Evolutionary conservation across 2,113 vertebrate genomes (phyloP), one percentile per base, ranked within the genome.

Genomic region (Ranitomeya imitator): DNA sequence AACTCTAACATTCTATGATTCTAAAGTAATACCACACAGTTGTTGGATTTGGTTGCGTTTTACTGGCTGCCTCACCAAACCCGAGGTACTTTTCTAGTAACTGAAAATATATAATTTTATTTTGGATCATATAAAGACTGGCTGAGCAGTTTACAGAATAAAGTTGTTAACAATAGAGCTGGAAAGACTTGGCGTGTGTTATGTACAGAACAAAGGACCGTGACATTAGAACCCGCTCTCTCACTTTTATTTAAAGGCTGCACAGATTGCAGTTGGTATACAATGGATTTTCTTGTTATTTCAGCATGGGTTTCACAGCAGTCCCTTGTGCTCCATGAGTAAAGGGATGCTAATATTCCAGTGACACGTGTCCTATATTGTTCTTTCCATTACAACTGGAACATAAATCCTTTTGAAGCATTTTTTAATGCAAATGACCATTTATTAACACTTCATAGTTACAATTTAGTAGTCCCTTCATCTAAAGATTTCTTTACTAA

Each of bases 281-380:
- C 55, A 86, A 86, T 78, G 65, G 59, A 65, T 78, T 61, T 79
- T 73, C 26, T 52, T 86, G 79, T 86, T 76, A 74, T 85, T 85
- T 86, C 57, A 86, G 57, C 85, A 86, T 79, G 74, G 12, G 21
- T 79, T 79, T 79, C 81, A 83, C 77, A 83, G 60, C 59, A 54
- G 37, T 83, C 11, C 57, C 55, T 59, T 18, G 57, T 60, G 83
- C 51, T 73, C 54, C 83, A 71, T 31, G 84, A 31, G 16, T 85
- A 18, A 45, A 76, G 54, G 15, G 37, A 77, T 61, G 71, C 73
- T 77, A 76, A 85, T 55, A 77, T 77, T 85, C n/a, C 73, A 69
- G 9, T 77, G 71, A 77, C 69, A 61, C 11, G n/a, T 51, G 19
- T 12, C n/a, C 52, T 79, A 15, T 79, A 79, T 55, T 79, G 77